Conservation (phyloP, 2,797 vertebrate species). For the Strix occidentalis region DNA sequence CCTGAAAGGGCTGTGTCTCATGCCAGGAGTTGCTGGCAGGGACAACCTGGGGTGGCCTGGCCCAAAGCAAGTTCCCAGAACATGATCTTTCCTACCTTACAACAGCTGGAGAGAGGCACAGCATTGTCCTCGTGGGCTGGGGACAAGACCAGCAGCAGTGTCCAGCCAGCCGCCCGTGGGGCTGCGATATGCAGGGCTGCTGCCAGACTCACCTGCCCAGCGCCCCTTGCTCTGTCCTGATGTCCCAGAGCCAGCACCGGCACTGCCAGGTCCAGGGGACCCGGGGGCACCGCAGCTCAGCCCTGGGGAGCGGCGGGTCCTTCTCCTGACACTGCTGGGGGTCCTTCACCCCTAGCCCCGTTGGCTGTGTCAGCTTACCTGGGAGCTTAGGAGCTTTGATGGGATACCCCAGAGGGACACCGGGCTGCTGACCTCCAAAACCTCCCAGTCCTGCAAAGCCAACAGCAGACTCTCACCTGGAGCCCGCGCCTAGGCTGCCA, state of each 20-base stretch:
- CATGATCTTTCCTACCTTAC: not conserved
- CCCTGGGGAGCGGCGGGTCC: not conserved
- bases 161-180: not conserved
- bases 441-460: constrained; percentile 81
- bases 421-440: constrained; percentile 86
- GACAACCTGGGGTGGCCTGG: not conserved
- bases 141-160: not conserved
- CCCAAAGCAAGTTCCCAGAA: not conserved
- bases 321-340: not conserved
- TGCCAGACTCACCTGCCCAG: not conserved
- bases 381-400: constrained; percentile 92
- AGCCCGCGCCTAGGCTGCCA: not conserved
- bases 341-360: not conserved
- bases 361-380: constrained; percentile 78
- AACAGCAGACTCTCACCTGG: constrained; percentile 45
- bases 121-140: fast-evolving
- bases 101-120: not conserved
- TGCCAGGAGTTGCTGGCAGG: not conserved
- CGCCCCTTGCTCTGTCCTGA: not conserved
- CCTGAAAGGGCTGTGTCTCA: not conserved
- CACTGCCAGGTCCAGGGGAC: not conserved
- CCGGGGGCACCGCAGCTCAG: fast-evolving
- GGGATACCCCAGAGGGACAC: constrained; percentile 95
- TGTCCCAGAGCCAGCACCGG: not conserved
- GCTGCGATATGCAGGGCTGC: not conserved